phyloP scores from a whole-genome alignment of 2,888 invertebrate species.

The Leptinotarsa juncta region DNA sequence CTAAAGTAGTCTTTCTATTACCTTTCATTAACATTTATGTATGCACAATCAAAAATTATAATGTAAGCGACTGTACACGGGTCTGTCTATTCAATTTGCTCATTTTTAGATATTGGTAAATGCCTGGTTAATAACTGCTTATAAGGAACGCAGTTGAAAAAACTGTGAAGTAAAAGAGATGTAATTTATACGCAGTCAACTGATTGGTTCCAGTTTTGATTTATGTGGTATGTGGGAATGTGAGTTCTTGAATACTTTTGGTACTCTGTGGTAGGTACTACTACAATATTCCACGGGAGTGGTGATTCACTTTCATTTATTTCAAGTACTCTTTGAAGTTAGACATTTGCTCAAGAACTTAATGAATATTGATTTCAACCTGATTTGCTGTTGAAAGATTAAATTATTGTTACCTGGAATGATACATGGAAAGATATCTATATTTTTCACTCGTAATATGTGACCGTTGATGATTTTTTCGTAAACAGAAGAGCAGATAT shows the following conservation, averaged over 20 bases:
- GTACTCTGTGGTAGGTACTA: neutral
- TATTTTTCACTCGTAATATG: too few species aligned
- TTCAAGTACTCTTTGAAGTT: too few species aligned
- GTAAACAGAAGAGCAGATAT: too few species aligned
- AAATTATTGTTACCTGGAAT: too few species aligned
- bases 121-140: constrained; percentile 8
- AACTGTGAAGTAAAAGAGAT: neutral
- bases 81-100: constrained; percentile 38
- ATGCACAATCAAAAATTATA: constrained; percentile 42
- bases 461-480: too few species aligned
- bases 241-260: neutral
- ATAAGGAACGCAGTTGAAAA: constrained; percentile 20
- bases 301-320: too few species aligned
- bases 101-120: constrained; percentile 27
- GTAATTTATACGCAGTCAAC: constrained; percentile 18
- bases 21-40: constrained; percentile 46
- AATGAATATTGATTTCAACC: too few species aligned
- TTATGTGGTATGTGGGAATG: neutral
- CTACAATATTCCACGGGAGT: neutral
- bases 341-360: too few species aligned
- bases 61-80: constrained; percentile 25
- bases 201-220: constrained; percentile 16
- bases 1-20: constrained; percentile 48
- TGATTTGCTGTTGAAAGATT: too few species aligned
- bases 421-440: too few species aligned